A percentile compares a stretch with the other conserved stretches of the same genome.
phyloP scores from a whole-genome alignment of 2,797 vertebrate genomes.

The Busarellus nigricollis region DNA sequence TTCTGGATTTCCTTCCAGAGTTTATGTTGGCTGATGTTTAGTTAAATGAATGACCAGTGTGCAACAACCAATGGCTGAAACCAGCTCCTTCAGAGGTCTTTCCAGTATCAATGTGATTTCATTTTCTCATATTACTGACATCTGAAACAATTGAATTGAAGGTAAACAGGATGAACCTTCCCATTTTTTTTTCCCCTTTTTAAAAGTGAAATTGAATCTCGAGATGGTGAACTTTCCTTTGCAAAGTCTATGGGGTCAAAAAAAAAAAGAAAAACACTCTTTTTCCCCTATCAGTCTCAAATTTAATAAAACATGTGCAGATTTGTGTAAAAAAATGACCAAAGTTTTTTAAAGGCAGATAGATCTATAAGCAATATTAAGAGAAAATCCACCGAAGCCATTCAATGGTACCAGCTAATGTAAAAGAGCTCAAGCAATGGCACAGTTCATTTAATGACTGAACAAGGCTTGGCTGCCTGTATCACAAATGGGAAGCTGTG shows the following conservation, averaged over 20 bases:
- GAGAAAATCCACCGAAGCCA: neutral
- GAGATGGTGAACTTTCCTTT: neutral
- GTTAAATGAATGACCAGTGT: neutral
- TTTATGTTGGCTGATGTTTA: neutral
- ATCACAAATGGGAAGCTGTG: neutral
- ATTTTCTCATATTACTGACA: neutral
- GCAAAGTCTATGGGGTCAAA: neutral
- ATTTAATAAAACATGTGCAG: neutral
- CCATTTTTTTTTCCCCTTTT: neutral
- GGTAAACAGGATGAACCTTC: neutral
- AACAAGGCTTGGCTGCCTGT: neutral
- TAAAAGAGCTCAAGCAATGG: neutral
- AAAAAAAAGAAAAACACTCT: neutral
- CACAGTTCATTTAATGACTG: neutral
- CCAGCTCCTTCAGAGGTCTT: neutral
- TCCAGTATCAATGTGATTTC: neutral
- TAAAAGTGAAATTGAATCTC: neutral
- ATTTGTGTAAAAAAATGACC: neutral
- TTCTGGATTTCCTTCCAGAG: neutral
- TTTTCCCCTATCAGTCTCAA: neutral
- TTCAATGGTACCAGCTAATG: neutral
- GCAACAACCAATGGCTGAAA: neutral
- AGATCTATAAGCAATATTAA: neutral
- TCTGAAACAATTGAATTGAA: neutral
- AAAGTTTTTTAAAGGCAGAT: neutral